Base-by-base conservation (phyloP, 1,140 invertebrate species). In the Uloborus diversus region DNA sequence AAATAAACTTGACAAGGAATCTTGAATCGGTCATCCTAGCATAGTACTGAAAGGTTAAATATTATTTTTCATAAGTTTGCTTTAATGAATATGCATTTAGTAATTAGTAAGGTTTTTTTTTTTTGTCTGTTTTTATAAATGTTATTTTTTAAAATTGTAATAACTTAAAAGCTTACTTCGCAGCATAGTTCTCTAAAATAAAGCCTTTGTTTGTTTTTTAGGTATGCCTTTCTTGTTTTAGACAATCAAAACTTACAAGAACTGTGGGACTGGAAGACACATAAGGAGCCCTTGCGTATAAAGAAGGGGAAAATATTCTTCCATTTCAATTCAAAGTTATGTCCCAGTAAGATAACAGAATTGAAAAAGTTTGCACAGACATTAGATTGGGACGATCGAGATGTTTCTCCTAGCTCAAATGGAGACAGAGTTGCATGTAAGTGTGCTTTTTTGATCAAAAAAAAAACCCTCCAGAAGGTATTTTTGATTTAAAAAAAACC, bases 291-390 rank as follows among this genome's bases (percentile, higher is more conserved):
- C 14, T 17, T 80, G 9, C 25, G 49, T 25, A 85, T 93, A 9
- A 82, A 86, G 28, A 88, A 87, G 4, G 93, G 95, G 5, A 90
- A 89, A 49, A 88, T 98, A 0, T 94, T 93, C 85, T 97, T 99
- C 85, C 95, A 98, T 84, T 94, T 94, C 84, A 99, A 99, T 87
- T 93, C 94, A n/a, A 96, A 96, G 84, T 88, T 99, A 2, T 99
- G 97, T 86, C 86, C 91, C 75, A 92, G 87, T 51, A 89, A 92
- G 82, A 97, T 98, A 70, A 87, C 92, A 53, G 87, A 87, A 17
- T 85, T 94, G 7, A 85, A 88, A 4, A 85, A 89, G 32, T 79
- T 83, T 69, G 66, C 81, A 1, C 57, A 79, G 14, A 89, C 90
- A 62, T 88, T 89, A 1, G 84, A 87, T 76, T 84, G 81, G 62